Evolutionary conservation across 2,888 invertebrate genomes (phyloP).

Genomic region (Acanthosepion esculentum): DNA sequence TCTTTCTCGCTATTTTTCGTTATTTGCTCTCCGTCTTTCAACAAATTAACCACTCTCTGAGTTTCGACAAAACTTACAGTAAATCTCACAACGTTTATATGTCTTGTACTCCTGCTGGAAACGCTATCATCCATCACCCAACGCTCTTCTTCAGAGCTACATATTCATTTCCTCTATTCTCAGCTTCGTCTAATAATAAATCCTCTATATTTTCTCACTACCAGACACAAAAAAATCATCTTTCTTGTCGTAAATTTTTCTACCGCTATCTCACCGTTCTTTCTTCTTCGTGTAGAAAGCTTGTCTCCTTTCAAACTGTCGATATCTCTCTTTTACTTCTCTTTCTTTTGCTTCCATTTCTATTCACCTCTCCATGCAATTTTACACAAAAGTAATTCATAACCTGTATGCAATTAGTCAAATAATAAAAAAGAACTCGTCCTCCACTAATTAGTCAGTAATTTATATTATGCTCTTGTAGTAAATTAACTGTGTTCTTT

Average conservation of each 20-base stretch:
- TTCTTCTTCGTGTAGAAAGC: background rate
- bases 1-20: background rate
- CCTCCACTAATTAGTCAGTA: conserved; percentile 33
- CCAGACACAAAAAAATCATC: background rate
- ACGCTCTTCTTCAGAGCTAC: no score
- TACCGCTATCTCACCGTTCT: background rate
- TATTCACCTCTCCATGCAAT: background rate
- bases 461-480: conserved; percentile 7
- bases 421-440: conserved; percentile 10
- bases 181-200: background rate
- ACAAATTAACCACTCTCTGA: background rate
- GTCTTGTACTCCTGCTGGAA: no score
- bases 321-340: background rate
- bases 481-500: conserved; percentile 33
- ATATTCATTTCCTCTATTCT: background rate
- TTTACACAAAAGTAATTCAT: conserved; percentile 8
- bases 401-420: conserved; percentile 33
- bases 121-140: no score
- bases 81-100: background rate
- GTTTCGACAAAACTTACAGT: background rate
- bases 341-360: background rate
- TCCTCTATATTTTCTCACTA: background rate
- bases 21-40: background rate
- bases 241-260: background rate
- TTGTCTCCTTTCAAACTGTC: background rate